Evolutionary conservation across 2,797 vertebrate species (phyloP).

Genomic region (Anas bahamensis): DNA sequence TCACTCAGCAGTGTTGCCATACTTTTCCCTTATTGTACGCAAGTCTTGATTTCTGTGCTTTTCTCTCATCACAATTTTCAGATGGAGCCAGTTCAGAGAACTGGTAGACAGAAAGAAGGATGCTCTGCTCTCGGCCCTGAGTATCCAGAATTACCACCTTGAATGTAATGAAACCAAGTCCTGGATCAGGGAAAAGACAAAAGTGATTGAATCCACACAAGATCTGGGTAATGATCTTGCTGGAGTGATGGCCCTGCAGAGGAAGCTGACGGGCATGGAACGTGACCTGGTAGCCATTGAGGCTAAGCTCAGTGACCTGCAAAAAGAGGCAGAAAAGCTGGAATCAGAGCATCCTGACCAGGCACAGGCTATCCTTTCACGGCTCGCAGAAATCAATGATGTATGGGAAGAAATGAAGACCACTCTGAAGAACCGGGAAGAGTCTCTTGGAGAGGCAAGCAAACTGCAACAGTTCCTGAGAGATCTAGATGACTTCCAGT

Average conservation of each 20-base stretch:
- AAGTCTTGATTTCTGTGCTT: neutral
- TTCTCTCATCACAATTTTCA: constrained; percentile 58
- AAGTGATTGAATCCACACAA: constrained; percentile 98
- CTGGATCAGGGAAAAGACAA: constrained; percentile 99
- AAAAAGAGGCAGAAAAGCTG: constrained; percentile 92
- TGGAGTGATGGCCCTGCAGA: constrained; percentile 96
- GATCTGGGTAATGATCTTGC: constrained; percentile 96
- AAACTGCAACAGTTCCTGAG: constrained; percentile 98
- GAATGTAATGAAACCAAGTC: constrained; percentile 99
- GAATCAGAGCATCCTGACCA: constrained; percentile 93
- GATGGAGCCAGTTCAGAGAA: constrained; percentile 98
- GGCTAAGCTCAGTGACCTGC: constrained; percentile 92
- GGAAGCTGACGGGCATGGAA: constrained; percentile 98
- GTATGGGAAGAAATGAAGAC: constrained; percentile 99
- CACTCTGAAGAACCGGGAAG: constrained; percentile 93
- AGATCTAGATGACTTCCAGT: constrained; percentile 97
- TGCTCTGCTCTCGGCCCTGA: constrained; percentile 90
- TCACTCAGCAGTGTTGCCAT: neutral
- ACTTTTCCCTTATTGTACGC: neutral
- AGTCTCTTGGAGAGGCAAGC: constrained; percentile 96
- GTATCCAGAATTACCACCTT: constrained; percentile 98
- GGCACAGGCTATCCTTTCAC: constrained; percentile 90
- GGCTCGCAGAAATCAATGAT: constrained; percentile 89
- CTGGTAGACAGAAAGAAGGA: constrained; percentile 98
- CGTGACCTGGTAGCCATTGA: constrained; percentile 96